Conservation (phyloP, 35 echinoderm and acorn worm genomes). For the Nesometra sesokonis region DNA sequence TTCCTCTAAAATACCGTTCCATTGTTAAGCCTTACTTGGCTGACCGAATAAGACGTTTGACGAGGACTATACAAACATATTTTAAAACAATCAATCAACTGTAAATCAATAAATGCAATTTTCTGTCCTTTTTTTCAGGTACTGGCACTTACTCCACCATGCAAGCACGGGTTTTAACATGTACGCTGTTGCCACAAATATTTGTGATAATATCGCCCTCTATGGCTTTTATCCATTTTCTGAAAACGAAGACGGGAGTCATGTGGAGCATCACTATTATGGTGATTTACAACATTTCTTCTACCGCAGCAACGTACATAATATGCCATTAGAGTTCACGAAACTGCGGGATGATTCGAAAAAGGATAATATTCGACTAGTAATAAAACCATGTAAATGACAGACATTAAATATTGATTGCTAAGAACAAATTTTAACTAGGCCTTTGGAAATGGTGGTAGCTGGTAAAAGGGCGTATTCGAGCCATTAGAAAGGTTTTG, state of each 20-base stretch:
- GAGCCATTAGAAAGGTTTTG: no score
- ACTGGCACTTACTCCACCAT: constrained; percentile 29
- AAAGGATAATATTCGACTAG: constrained; percentile 27
- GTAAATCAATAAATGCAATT: no score
- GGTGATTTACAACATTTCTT: constrained; percentile 30
- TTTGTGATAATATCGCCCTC: constrained; percentile 61
- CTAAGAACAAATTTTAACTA: no score
- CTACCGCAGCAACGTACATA: constrained; percentile 49
- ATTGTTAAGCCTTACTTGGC: no score
- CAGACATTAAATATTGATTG: no score
- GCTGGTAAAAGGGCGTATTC: no score
- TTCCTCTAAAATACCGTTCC: no score
- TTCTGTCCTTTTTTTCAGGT: constrained; percentile 6
- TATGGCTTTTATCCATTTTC: constrained; percentile 75
- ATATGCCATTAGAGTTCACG: constrained; percentile 33
- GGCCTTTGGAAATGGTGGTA: no score
- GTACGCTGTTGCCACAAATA: constrained; percentile 40
- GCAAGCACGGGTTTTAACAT: constrained; percentile 62
- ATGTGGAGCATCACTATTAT: constrained; percentile 60
- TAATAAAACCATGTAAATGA: constrained; percentile 1
- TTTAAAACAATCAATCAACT: no score
- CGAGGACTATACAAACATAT: no score
- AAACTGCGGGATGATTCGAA: constrained; percentile 18
- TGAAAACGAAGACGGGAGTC: constrained; percentile 5
- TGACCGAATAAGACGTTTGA: no score